Evolutionary conservation across 2,113 vertebrate genomes (phyloP).

Genomic region (Chaetops frenatus): DNA sequence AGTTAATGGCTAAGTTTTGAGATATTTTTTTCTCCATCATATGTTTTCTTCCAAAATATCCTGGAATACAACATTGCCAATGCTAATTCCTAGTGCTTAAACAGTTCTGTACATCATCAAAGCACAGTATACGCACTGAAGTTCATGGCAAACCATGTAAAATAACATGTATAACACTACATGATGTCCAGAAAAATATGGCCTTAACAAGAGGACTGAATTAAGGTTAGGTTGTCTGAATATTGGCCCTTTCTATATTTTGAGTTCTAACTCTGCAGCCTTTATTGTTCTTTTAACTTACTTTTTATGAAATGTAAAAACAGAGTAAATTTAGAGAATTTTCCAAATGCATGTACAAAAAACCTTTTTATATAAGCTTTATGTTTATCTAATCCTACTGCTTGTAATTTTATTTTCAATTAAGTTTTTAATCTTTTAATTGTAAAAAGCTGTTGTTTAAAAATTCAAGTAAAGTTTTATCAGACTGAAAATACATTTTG

Average conservation of each 20-base stretch:
- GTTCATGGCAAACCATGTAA: not conserved
- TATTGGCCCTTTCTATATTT: not conserved
- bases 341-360: not conserved
- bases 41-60: slow-evolving; percentile 15
- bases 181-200: not conserved
- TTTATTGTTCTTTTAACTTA: not conserved
- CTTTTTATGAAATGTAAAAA: not conserved
- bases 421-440: not conserved
- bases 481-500: not conserved
- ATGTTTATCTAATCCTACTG: not conserved
- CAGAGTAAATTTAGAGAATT: not conserved
- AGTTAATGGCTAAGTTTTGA: not conserved
- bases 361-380: not conserved
- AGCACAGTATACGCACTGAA: not conserved
- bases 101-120: not conserved
- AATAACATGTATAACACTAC: not conserved
- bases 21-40: not conserved
- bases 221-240: not conserved
- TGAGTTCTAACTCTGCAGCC: not conserved
- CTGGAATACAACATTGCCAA: not conserved
- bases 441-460: not conserved
- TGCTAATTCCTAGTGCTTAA: not conserved
- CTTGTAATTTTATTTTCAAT: not conserved
- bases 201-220: not conserved
- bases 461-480: not conserved